Base-by-base conservation (phyloP, 2,888 invertebrate genomes). In the Drosophila birchii region DNA sequence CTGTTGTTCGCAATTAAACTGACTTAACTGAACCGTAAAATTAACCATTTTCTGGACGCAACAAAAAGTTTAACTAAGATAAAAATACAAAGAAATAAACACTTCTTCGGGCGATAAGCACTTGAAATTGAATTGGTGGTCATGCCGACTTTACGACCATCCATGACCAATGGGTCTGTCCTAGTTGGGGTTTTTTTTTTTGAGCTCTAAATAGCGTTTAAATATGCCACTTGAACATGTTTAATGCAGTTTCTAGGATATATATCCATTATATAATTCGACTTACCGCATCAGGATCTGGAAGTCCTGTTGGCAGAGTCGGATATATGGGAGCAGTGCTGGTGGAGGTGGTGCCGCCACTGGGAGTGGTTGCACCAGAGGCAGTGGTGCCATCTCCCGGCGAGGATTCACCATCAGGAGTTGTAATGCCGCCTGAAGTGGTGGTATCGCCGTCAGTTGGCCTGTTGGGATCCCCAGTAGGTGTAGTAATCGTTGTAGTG, bases 201-300 rank as follows among this genome's bases (percentile, higher is more conserved):
- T 16, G 58, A 34, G 16, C 41, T 23, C 32, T 41, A n/a, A 14
- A 2, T n/a, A 9, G 2, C 5, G n/a, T 32, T 47, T 47, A 6
- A 49, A 5, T 32, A 14, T 6, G 12, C 8, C 9, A 20, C 14
- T 51, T 14, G 4, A 8, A 2, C 0, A 6, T 29, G 6, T 47
- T n/a, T 1, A 11, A 47, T n/a, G 9, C 1, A 5, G n/a, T 34
- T 34, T 0, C 8, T 9, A 20, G 18, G 3, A 32, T 14, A n/a
- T 18, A n/a, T 34, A 20, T 34, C 26, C 12, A 41, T 2, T 2
- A 20, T 34, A 23, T 5, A 14, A 4, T 41, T 32, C 11, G 8
- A 88, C 91, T 77, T 74, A 91, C 91, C 76, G 82, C 70, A 58
- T 86, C 85, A 9, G 91, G 90, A 60, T 90, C 76, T 5, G 91